Evolutionary conservation across 2,888 invertebrate genomes (phyloP).

Genomic region (Lordiphosa fenestrarum): DNA sequence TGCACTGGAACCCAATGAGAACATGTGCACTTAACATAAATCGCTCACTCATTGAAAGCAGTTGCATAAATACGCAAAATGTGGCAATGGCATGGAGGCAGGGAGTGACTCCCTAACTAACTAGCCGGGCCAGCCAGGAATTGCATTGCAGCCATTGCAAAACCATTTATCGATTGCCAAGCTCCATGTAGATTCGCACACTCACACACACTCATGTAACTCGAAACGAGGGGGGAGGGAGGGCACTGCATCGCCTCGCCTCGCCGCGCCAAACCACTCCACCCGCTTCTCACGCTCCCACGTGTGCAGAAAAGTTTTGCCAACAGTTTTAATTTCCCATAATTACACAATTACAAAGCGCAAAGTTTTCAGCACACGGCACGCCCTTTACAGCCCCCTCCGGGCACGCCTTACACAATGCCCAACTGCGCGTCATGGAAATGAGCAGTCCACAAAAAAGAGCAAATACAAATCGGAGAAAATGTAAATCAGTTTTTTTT

Average conservation of each 20-base stretch:
- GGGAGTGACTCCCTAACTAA: background rate
- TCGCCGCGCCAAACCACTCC: background rate
- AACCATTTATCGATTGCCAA: conserved; percentile 65
- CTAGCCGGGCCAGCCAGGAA: conserved; percentile 1
- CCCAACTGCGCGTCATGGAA: conserved; percentile 73
- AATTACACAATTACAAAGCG: conserved; percentile 76
- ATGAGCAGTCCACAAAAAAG: conserved; percentile 60
- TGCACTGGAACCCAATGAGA: conserved; percentile 68
- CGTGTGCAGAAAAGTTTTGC: conserved; percentile 73
- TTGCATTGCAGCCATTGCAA: conserved; percentile 47
- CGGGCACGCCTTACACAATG: conserved; percentile 60
- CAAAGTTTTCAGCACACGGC: conserved; percentile 73
- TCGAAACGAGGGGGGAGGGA: conserved; percentile 21
- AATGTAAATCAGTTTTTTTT: conserved; percentile 34
- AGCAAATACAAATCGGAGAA: conserved; percentile 31
- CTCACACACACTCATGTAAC: conserved; percentile 37
- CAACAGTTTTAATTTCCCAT: conserved; percentile 76
- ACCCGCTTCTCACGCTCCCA: conserved; percentile 30
- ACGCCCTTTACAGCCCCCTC: conserved; percentile 49
- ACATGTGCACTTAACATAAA: conserved; percentile 74
- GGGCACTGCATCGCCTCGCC: background rate
- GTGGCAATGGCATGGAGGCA: background rate
- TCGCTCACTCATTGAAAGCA: conserved; percentile 73
- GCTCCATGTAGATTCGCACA: conserved; percentile 5
- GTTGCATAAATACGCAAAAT: conserved; percentile 65